A percentile compares a stretch with the other conserved stretches of the same genome.
phyloP scores from a whole-genome alignment of 37 sponge, comb jelly and placozoan species.

The Haliclona indistincta region DNA sequence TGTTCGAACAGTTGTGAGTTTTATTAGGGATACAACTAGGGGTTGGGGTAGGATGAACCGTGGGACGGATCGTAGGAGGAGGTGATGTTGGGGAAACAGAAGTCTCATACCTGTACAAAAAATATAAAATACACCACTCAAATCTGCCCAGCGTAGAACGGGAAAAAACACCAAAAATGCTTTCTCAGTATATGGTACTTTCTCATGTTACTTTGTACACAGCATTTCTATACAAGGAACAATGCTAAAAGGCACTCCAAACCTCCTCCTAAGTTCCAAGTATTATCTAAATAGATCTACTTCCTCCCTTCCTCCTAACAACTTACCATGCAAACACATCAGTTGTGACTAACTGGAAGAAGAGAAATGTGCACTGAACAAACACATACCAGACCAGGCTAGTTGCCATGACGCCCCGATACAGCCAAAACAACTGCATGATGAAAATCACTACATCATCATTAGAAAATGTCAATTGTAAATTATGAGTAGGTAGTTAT shows the following conservation, averaged over 20 bases:
- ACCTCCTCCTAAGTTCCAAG: not conserved
- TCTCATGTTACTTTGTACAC: too few species aligned
- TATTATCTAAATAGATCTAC: too few species aligned
- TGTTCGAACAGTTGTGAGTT: too few species aligned
- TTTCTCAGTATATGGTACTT: too few species aligned
- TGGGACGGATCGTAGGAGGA: not conserved
- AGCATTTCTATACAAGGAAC: too few species aligned
- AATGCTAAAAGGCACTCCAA: too few species aligned
- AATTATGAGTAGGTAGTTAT: constrained; percentile 1
- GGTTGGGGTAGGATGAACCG: not conserved
- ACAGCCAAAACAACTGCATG: constrained; percentile 70
- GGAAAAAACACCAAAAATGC: too few species aligned
- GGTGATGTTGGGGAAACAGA: not conserved
- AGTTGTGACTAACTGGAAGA: constrained; percentile 74
- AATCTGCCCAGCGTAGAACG: too few species aligned
- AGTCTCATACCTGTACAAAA: not conserved
- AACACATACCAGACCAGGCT: constrained; percentile 70
- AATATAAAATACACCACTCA: too few species aligned
- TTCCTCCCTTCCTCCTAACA: too few species aligned
- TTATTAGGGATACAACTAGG: too few species aligned
- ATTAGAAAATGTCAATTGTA: not conserved
- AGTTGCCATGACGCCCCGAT: constrained; percentile 36
- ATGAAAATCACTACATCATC: not conserved
- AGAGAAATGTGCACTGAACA: constrained; percentile 65
- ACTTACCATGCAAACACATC: constrained; percentile 69